Base-by-base conservation (phyloP, 2,113 vertebrate species). In the Turdus rufiventris region DNA sequence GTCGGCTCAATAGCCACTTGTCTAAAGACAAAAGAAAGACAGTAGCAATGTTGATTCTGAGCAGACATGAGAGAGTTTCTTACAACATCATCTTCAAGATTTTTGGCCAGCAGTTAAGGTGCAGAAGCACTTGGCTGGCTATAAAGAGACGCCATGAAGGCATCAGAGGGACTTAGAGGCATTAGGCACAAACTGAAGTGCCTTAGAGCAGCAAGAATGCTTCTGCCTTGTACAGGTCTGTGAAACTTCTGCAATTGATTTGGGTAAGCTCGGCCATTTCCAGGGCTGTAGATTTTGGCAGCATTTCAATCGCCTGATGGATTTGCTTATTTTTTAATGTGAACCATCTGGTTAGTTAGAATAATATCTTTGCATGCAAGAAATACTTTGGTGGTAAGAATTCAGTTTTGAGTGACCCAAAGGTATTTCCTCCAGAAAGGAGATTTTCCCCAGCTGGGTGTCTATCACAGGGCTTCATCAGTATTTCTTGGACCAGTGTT, bases 361-460 rank as follows among this genome's bases (percentile, higher is more conserved):
- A 89, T 66, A 93, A 72, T 53, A 28, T 65, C 91, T 70, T 66
- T 63, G 81, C 87, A 43, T 94, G 77, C 81, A 88, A 86, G 72
- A 70, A 90, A 83, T 94, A 58, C 50, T 88, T 94, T 28, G 60
- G 77, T 70, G 63, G 50, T 80, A 88, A 83, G 85, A 85, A 88
- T 93, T 87, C 51, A 16, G 29, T 88, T 94, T 58, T 43, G 74
- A 88, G 78, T 85, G 87, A 85, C 71, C 89, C 78, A 50, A 56
- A 94, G 58, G 81, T 79, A 95, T 94, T 92, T 94, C 77, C 86
- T 95, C 17, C 86, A 74, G 42, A 36, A 75, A 42, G 57, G 57
- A 85, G 66, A 74, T 71, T 87, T 89, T 34, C 50, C 57, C 75
- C 50, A 18, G 40, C 48, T 82, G 57, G 50, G 68, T 77, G 8